A percentile compares a stretch with the other conserved stretches of the same genome.
Evolutionary conservation across 2,113 vertebrate genomes (phyloP).

Genomic region (Meriones unguiculatus): DNA sequence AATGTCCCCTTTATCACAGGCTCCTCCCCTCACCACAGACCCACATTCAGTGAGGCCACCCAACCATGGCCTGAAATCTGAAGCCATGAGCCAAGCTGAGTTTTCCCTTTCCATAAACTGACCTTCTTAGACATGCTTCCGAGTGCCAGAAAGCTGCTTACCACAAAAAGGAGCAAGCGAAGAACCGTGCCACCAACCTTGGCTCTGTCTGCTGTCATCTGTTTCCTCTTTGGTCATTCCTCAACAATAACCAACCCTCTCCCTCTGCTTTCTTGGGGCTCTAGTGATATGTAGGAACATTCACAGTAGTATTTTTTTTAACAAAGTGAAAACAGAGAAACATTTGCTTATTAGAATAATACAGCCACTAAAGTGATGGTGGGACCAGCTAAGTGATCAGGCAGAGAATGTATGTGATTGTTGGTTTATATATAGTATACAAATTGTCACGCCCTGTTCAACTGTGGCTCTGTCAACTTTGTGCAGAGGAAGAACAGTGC

Average conservation of each 20-base stretch:
- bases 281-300: background rate
- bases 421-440: background rate
- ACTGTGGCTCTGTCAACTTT: background rate
- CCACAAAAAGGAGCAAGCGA: background rate
- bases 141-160: background rate
- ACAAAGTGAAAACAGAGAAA: background rate
- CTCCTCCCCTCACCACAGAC: background rate
- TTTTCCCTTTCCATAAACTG: background rate
- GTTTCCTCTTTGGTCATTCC: background rate
- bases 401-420: background rate
- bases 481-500: background rate
- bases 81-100: background rate
- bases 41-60: background rate
- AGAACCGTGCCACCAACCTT: fast-evolving
- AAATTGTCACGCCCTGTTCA: background rate
- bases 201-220: background rate
- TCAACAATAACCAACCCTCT: fast-evolving
- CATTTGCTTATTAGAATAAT: background rate
- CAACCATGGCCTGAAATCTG: background rate
- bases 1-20: background rate
- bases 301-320: background rate
- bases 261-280: background rate
- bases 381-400: background rate
- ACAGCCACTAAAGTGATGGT: background rate
- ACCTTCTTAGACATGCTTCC: background rate